Evolutionary conservation across 2,113 vertebrate genomes (phyloP).

Genomic region (Prolemur simus): DNA sequence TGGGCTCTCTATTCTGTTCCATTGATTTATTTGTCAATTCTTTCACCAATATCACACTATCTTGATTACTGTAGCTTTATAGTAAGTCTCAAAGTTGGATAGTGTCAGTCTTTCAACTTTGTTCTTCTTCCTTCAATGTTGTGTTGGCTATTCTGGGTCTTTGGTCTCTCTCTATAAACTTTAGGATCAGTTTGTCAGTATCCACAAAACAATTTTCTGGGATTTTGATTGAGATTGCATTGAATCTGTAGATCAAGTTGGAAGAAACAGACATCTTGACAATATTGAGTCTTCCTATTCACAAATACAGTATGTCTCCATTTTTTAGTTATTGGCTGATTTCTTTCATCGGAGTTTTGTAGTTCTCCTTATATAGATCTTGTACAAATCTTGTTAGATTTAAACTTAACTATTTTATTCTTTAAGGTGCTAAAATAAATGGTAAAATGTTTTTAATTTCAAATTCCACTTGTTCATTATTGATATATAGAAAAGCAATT

Average conservation of each 20-base stretch:
- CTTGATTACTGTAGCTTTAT: background rate
- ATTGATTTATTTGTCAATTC: background rate
- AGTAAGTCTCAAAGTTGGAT: background rate
- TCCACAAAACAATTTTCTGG: background rate
- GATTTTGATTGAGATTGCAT: background rate
- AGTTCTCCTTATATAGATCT: background rate
- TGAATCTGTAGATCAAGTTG: background rate
- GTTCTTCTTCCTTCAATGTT: background rate
- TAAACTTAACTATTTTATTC: background rate
- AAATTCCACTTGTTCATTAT: background rate
- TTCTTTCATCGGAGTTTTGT: background rate
- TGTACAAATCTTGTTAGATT: background rate
- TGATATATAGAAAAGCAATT: background rate
- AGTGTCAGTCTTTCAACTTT: background rate
- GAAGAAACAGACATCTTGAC: background rate
- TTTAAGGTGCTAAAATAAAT: background rate
- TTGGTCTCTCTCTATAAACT: background rate
- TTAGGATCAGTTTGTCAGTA: background rate
- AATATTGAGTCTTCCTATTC: background rate
- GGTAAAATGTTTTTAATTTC: background rate
- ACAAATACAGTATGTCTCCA: background rate
- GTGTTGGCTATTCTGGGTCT: background rate
- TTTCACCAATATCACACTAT: background rate
- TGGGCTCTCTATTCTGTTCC: background rate
- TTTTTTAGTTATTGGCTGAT: background rate